Conservation (phyloP, 1,140 invertebrate species). For the Tenebrio molitor region DNA sequence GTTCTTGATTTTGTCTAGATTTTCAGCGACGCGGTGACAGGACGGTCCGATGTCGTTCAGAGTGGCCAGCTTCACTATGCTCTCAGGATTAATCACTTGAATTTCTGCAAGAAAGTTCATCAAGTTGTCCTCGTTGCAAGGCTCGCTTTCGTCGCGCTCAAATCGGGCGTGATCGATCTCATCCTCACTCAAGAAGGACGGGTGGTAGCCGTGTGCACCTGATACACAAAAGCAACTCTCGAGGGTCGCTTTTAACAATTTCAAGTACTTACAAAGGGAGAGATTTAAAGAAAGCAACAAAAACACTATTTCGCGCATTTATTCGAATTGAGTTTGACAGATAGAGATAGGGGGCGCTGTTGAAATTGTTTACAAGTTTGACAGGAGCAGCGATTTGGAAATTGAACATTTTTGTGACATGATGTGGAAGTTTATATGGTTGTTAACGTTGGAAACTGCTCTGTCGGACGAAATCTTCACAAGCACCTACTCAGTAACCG, state of each 20-base stretch:
- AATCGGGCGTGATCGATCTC: constrained; percentile 1
- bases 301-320: constrained; percentile 2
- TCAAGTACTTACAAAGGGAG: neutral
- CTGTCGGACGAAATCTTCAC: constrained; percentile 6
- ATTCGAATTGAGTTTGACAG: constrained; percentile 6
- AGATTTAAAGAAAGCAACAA: neutral
- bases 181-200: constrained; percentile 15
- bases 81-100: constrained; percentile 63
- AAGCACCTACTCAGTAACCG: constrained; percentile 11
- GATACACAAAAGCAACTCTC: neutral
- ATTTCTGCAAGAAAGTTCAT: constrained; percentile 60
- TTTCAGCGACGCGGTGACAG: constrained; percentile 37
- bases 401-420: neutral
- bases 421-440: constrained; percentile 8
- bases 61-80: constrained; percentile 55
- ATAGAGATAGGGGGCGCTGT: constrained; percentile 4
- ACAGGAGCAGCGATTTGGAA: too few relatives aligned
- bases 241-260: neutral
- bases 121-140: constrained; percentile 60
- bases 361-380: constrained; percentile 36
- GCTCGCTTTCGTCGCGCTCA: constrained; percentile 1
- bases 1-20: constrained; percentile 53
- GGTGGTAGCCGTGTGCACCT: neutral
- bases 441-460: constrained; percentile 2
- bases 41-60: neutral